A percentile compares a stretch with the other conserved stretches of the same genome.
These are phyloP conservation scores for Huso huso DNA, from an alignment of 2,797 vertebrate species.

Conservation along the genomic window DNA sequence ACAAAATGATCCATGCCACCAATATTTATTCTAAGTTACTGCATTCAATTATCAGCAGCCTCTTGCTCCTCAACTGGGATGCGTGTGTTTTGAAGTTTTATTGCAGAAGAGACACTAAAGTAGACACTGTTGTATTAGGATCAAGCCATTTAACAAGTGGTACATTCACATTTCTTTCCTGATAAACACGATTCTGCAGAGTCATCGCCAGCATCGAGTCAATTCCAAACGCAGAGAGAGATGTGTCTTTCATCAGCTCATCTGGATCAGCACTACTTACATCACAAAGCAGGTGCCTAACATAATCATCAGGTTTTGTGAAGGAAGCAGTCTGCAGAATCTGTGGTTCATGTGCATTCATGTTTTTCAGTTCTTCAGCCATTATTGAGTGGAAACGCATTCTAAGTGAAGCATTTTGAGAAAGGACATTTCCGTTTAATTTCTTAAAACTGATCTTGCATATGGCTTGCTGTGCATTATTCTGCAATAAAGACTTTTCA, in stretches of 20 bases:
- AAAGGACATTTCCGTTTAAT: slow-evolving; percentile 47
- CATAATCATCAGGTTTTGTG: slow-evolving; percentile 41
- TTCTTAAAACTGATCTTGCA: slow-evolving; percentile 64
- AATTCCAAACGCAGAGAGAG: slow-evolving; percentile 58
- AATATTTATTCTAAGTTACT: no score
- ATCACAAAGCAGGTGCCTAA: slow-evolving; percentile 56
- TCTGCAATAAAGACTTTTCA: slow-evolving; percentile 52
- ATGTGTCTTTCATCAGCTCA: slow-evolving; percentile 52
- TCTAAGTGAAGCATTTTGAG: slow-evolving; percentile 52
- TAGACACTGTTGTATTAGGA: slow-evolving; percentile 38
- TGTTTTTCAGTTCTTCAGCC: slow-evolving; percentile 35
- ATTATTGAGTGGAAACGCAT: slow-evolving; percentile 51
- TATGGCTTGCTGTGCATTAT: slow-evolving; percentile 67
- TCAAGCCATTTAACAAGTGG: slow-evolving; percentile 67
- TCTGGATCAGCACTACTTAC: slow-evolving; percentile 41
- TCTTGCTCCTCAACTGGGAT: no score
- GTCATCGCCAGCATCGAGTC: slow-evolving; percentile 82
- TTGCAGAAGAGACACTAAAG: slow-evolving; percentile 34
- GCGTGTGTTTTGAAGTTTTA: slow-evolving; percentile 11
- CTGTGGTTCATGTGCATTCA: slow-evolving; percentile 4
- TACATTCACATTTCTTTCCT: slow-evolving; percentile 62
- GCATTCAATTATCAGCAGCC: no score
- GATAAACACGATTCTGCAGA: slow-evolving; percentile 69
- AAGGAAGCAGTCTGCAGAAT: slow-evolving; percentile 12
- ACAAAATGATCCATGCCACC: no score